Evolutionary conservation across 2,888 invertebrate species (phyloP), one percentile per base, ranked within the genome.

Genomic region (Crepidodera aurea): DNA sequence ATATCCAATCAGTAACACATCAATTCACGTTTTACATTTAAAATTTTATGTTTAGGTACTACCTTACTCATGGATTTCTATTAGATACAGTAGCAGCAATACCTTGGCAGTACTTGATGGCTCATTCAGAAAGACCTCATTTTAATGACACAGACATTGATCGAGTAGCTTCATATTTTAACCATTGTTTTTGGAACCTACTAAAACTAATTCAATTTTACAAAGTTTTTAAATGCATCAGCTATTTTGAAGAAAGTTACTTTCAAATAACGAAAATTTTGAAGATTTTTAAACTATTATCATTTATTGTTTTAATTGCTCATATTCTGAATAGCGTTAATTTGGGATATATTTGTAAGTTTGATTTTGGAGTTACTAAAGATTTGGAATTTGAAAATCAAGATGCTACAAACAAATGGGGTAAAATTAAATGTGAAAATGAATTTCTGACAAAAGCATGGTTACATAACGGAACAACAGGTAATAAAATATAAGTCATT

Each of bases 21-120:
- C n/a, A n/a, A n/a, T n/a, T n/a, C n/a, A n/a, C n/a, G n/a, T n/a
- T n/a, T n/a, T n/a, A n/a, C n/a, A n/a, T n/a, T n/a, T n/a, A n/a
- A n/a, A n/a, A n/a, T n/a, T n/a, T n/a, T n/a, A n/a, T n/a, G n/a
- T 55, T 44, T 37, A 67, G 67, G 65, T 16, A 67, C 34, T 67
- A 67, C 12, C 22, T 65, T 6, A 59, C 61, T 6, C 62, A 63
- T 34, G 60, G 63, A 10, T 67, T 67, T 34, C 27, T 61, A 4
- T 10, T 63, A 16, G 67, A 67, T 27, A 8, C 65, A 3, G 7
- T 67, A 46, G 50, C 63, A 18, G 65, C 56, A n/a, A 15, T 65
- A 8, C 61, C 67, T 1, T 59, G 65, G 61, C 48, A 53, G 15
- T 29, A 54, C 0, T 40, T 67, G 12, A 12, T 60, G 22, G 16